A percentile compares a stretch with the other conserved stretches of the same genome.
phyloP scores from a whole-genome alignment of 2,888 invertebrate species.

The Nomada ferruginata region DNA sequence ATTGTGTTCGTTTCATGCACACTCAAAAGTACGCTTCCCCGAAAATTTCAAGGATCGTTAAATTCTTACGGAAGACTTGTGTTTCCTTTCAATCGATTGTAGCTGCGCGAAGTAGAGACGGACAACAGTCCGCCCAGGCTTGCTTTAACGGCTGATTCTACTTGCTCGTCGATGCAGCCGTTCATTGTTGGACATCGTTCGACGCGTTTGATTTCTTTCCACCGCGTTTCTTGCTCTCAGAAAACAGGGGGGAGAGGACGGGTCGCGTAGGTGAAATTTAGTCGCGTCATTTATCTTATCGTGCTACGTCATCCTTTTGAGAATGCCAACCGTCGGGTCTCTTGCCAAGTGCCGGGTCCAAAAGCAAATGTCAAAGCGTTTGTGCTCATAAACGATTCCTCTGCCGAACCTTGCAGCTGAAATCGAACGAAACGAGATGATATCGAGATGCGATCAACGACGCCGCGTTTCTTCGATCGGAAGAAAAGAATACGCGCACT shows the following conservation, averaged over 20 bases:
- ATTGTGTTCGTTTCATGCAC: too few relatives aligned
- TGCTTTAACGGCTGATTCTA: background rate
- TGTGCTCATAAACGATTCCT: too few relatives aligned
- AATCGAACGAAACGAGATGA: background rate
- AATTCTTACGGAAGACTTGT: too few relatives aligned
- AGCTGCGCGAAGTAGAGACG: too few relatives aligned
- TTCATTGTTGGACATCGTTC: constrained; percentile 10
- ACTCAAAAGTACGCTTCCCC: too few relatives aligned
- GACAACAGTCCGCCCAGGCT: too few relatives aligned
- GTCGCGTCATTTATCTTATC: constrained; percentile 56
- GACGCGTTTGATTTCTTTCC: constrained; percentile 3
- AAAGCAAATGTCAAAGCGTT: constrained; percentile 5
- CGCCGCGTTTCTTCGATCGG: background rate
- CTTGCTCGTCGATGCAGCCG: background rate
- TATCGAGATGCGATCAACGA: background rate
- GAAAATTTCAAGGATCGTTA: too few relatives aligned
- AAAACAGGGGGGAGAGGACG: background rate
- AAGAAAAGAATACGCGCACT: background rate
- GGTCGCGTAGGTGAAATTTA: constrained; percentile 51
- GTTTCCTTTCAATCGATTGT: too few relatives aligned
- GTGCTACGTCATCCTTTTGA: constrained; percentile 47
- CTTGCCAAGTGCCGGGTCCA: constrained; percentile 18
- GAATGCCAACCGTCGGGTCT: constrained; percentile 18
- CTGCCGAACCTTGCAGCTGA: too few relatives aligned
- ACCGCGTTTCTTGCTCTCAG: background rate